phyloP scores from a whole-genome alignment of 2,113 vertebrate genomes.

The Myocastor coypus region DNA sequence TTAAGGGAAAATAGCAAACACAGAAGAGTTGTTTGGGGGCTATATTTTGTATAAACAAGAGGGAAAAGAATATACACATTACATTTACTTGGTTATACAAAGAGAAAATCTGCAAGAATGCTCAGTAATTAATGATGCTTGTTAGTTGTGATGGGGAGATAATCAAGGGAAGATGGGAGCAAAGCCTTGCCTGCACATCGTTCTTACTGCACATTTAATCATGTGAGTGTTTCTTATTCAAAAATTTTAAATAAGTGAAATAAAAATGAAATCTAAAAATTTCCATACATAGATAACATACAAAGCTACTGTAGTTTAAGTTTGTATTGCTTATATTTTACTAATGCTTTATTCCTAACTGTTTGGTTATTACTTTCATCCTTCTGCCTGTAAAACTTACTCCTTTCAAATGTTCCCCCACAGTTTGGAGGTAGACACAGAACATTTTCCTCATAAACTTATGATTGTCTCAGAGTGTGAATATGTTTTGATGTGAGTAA shows the following conservation, averaged over 20 bases:
- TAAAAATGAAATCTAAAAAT: not conserved
- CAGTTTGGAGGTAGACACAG: not conserved
- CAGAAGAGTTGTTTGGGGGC: not conserved
- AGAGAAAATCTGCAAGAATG: conserved; percentile 22
- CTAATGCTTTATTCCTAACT: not conserved
- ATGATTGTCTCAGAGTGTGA: not conserved
- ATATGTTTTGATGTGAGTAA: not conserved
- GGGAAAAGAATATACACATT: not conserved
- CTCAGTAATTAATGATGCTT: conserved; percentile 14
- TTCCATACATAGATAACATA: not conserved
- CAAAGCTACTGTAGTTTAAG: not conserved
- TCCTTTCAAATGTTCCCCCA: not conserved
- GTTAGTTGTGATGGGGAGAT: not conserved
- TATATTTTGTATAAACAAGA: not conserved
- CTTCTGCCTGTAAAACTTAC: not conserved
- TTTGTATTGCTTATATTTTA: not conserved
- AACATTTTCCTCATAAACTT: not conserved
- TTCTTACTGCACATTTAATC: not conserved
- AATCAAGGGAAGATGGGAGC: not conserved
- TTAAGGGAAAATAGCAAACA: not conserved
- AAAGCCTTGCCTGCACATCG: not conserved
- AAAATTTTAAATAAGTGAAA: not conserved
- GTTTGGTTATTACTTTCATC: not conserved
- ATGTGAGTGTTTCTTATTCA: not conserved
- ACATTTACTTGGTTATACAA: not conserved